phyloP scores from a whole-genome alignment of 23 tunicate genomes.

The Trididemnum miniatum region DNA sequence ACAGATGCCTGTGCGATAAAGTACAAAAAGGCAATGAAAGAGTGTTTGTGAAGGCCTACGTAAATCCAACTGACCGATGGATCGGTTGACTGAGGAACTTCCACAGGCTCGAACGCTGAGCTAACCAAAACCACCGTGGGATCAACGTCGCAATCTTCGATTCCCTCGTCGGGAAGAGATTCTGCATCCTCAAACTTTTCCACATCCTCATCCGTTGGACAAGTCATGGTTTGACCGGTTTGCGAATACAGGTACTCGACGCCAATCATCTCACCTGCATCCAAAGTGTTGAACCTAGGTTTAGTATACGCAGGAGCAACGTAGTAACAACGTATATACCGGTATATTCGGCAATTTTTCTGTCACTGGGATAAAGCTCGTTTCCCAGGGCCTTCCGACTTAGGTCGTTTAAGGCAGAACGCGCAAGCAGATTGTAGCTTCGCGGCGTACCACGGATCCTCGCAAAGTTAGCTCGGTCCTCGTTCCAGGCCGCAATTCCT shows the following conservation, averaged over 20 bases:
- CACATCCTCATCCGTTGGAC: background rate
- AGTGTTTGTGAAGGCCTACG: too few relatives aligned
- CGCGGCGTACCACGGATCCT: background rate
- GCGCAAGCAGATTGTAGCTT: background rate
- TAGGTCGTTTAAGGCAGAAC: background rate
- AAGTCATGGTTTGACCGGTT: background rate
- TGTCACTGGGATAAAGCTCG: background rate
- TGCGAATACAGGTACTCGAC: background rate
- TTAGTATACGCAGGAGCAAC: too few relatives aligned
- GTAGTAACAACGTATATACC: background rate
- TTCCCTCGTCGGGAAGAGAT: too few relatives aligned
- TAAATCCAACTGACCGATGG: too few relatives aligned
- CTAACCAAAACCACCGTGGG: too few relatives aligned
- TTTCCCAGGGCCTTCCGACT: constrained; percentile 3
- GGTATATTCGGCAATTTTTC: background rate
- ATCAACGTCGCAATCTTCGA: too few relatives aligned
- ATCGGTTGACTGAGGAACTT: too few relatives aligned
- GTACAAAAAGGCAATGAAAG: too few relatives aligned
- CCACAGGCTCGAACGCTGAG: too few relatives aligned
- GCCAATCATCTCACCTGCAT: background rate
- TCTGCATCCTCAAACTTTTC: too few relatives aligned
- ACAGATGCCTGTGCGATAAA: background rate
- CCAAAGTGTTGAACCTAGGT: too few relatives aligned
- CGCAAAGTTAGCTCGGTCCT: background rate
- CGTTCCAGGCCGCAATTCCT: background rate